Conservation (phyloP, 2,113 vertebrate genomes). For the Stigmatopora argus region DNA sequence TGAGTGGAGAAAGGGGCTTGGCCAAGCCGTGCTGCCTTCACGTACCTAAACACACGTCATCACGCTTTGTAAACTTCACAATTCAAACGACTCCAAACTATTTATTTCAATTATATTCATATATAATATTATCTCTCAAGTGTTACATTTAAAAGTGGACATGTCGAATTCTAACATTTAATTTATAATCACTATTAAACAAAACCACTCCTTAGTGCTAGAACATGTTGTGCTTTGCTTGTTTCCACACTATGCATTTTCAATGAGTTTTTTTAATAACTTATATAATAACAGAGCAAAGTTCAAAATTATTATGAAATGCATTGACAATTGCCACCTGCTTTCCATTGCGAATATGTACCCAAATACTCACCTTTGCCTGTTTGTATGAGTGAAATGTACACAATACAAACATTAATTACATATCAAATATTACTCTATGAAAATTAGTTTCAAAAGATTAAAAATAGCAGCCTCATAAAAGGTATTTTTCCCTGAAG, state of each 20-base stretch:
- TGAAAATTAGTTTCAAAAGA: too few relatives aligned
- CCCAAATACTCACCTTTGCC: too few relatives aligned
- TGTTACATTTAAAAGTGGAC: neutral
- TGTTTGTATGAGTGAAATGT: too few relatives aligned
- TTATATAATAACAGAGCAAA: neutral
- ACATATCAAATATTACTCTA: too few relatives aligned
- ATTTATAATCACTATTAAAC: neutral
- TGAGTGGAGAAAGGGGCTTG: slow-evolving; percentile 5
- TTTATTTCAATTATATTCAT: neutral
- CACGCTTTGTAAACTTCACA: neutral
- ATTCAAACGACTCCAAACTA: neutral
- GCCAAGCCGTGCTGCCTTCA: slow-evolving; percentile 23
- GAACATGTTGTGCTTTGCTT: neutral
- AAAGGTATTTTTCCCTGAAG: too few relatives aligned
- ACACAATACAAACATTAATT: too few relatives aligned
- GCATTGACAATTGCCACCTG: neutral
- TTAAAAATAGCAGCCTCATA: too few relatives aligned
- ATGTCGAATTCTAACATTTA: neutral
- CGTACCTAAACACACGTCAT: neutral
- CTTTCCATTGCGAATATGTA: neutral
- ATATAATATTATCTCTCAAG: neutral
- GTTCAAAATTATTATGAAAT: too few relatives aligned
- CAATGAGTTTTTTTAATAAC: neutral
- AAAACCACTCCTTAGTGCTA: neutral
- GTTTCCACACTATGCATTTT: neutral